Base-by-base conservation (phyloP, 2,888 invertebrate genomes). In the Ornithoptera alexandrae region DNA sequence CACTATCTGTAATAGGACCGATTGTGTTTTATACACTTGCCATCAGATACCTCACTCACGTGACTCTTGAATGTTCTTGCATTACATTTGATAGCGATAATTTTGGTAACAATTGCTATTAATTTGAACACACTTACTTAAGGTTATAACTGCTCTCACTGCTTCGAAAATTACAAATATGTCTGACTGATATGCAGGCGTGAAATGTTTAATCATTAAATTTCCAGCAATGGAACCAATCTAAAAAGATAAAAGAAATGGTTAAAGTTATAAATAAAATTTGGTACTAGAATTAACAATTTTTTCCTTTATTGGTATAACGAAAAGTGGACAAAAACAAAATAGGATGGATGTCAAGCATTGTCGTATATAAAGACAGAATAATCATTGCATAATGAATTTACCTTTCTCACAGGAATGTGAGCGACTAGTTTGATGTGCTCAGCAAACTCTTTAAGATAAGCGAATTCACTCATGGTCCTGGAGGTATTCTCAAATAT, bases 171-270 rank as follows among this genome's bases (percentile, higher is more conserved):
- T 84, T 20, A 95, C 73, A 75, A 94, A 95, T 7, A 96, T 78
- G 79, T 96, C 96, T 0, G 96, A 96, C 18, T 94, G 94, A 79
- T 95, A 96, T 36, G 93, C 93, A 0, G 86, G 91, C 76, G 94
- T 91, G 0, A 85, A 80, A 72, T 94, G 93, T 78, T 95, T 96
- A 75, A 95, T 84, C 91, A 95, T 94, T 63, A 96, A 78, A 76
- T 95, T 96, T 2, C 96, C 95, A 62, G 95, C 95, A 73, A 95
- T 80, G 0, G 94, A 94, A n/a, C 94, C 95, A 60, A 93, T 90
- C 94, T 94, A 77, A 66, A 85, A 59, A 69, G 22, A 22, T 18
- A 36, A 42, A 24, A 24, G 46, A 5, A 36, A 61, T 53, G 18
- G 18, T 8, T 18, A 15, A 15, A 30, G 4, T 3, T 30, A 30